phyloP scores from a whole-genome alignment of 2,113 vertebrate species.

The Tylochromis polylepis region DNA sequence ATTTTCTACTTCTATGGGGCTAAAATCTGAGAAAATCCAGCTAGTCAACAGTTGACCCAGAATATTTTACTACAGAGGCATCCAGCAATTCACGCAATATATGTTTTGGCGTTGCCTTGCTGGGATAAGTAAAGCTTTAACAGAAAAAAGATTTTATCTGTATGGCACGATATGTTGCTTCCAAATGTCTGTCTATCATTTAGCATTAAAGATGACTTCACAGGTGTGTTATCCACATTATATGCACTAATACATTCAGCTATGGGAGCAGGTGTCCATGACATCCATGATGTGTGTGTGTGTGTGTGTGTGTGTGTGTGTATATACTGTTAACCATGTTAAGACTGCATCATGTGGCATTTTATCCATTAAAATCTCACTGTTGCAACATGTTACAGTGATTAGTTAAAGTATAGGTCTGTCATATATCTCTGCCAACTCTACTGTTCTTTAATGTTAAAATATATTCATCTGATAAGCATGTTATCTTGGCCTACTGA shows the following conservation, averaged over 20 bases:
- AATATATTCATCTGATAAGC: background rate
- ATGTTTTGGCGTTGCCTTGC: background rate
- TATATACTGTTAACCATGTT: background rate
- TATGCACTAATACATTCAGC: background rate
- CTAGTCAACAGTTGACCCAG: background rate
- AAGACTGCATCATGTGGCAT: background rate
- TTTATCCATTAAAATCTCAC: background rate
- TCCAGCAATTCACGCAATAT: background rate
- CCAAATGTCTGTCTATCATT: background rate
- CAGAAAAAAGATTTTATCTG: background rate
- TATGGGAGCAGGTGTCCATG: background rate
- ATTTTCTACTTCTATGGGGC: background rate
- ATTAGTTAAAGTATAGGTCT: background rate
- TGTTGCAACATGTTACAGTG: background rate
- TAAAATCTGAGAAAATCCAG: background rate
- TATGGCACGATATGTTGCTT: background rate
- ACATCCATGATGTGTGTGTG: background rate
- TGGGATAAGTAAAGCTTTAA: background rate
- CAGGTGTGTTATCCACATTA: background rate
- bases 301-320: background rate
- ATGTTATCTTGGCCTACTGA: background rate
- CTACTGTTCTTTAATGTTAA: background rate
- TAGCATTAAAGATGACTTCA: background rate
- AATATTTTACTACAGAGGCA: background rate
- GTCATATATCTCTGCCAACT: background rate